These are phyloP conservation scores for Todiramphus chloris DNA, from an alignment of 2,113 vertebrate species.

Conservation along the genomic window DNA sequence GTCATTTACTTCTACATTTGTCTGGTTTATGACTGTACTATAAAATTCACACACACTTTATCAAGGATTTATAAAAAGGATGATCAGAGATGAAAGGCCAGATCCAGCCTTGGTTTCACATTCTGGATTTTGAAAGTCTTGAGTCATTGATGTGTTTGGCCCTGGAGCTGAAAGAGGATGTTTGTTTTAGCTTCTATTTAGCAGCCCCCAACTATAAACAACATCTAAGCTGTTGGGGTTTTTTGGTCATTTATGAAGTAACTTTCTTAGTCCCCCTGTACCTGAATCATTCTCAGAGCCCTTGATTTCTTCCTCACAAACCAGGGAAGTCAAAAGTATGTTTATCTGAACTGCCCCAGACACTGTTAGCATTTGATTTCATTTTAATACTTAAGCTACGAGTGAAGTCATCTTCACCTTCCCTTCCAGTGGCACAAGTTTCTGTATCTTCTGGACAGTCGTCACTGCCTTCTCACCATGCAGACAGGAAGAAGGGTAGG, in stretches of 20 bases:
- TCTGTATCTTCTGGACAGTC: not conserved
- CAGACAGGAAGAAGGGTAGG: not conserved
- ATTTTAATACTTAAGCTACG: not conserved
- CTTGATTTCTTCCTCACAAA: not conserved
- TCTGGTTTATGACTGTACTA: constrained; percentile 50
- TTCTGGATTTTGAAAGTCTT: not conserved
- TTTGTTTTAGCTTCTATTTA: not conserved
- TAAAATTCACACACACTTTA: constrained; percentile 55
- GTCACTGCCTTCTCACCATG: not conserved
- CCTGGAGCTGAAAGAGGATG: not conserved
- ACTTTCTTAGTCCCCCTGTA: not conserved
- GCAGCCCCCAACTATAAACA: not conserved
- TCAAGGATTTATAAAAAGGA: constrained; percentile 57
- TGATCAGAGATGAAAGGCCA: constrained; percentile 26
- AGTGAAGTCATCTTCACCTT: not conserved
- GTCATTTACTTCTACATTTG: constrained; percentile 69
- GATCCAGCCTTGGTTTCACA: constrained; percentile 35
- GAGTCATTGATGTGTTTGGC: not conserved
- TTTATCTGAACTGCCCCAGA: not conserved
- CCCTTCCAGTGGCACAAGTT: not conserved
- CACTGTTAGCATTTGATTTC: not conserved
- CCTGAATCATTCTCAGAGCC: not conserved
- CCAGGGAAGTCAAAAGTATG: not conserved
- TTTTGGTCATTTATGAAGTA: not conserved
- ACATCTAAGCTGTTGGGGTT: not conserved